Base-by-base conservation (phyloP, 2,888 invertebrate genomes). In the Orchestes rusci region DNA sequence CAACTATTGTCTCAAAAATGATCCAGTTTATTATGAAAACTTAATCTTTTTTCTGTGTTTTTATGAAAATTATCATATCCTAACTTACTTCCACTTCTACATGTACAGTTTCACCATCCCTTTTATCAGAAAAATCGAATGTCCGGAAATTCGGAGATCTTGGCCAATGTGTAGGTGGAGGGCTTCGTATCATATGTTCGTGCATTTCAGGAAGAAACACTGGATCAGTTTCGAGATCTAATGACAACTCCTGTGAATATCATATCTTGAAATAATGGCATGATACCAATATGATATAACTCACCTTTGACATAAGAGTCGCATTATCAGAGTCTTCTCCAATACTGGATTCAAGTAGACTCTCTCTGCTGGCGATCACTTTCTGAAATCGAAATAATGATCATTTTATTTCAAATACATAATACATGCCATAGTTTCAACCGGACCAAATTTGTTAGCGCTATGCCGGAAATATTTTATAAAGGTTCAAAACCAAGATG, bases 121-220 rank as follows among this genome's bases (percentile, higher is more conserved):
- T 12, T 17, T 13, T 13, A 8, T 38, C 16, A 2, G 76, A 73
- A 59, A 77, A 77, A 52, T 73, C 71, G 59, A 78, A 77, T 42
- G 74, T 66, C 55, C 64, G 66, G 54, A 68, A 71, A 59, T 70
- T 71, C n/a, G 76, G 75, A 29, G 74, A 73, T 55, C 73, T 71
- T 18, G 84, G 82, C 84, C 85, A 84, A 51, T 78, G 79, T 15
- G 79, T 83, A 0, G 87, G 87, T 2, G 87, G 87, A 18, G 87
- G 87, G 53, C 84, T 85, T 48, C 87, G 72, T 38, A 87, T 85
- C 75, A 87, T 79, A 62, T 87, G 85, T 60, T 87, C 84, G 59
- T 87, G 87, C 43, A 86, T 81, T 66, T 85, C 85, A 51, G 84
- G 84, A 48, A 86, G 67, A 16, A 82, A 80, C 52, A 84, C 63